A percentile compares a stretch with the other conserved stretches of the same genome.
These are phyloP conservation scores for Alligator mississippiensis DNA, from an alignment of 2,113 vertebrate species.

Conservation along the genomic window DNA sequence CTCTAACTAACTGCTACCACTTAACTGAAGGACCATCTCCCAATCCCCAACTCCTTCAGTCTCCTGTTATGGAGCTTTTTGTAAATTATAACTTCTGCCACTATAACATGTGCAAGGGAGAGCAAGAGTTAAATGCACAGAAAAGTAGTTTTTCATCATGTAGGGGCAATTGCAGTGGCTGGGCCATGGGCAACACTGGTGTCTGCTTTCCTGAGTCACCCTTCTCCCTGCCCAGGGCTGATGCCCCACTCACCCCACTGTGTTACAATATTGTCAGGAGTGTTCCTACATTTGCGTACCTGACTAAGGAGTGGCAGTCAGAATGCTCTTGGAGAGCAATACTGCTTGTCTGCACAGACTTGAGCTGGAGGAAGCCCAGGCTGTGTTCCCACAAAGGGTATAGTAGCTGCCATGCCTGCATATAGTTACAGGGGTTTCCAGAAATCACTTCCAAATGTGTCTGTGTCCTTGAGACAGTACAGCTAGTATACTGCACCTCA, in stretches of 20 bases:
- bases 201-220: not conserved
- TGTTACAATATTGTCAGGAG: not conserved
- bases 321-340: not conserved
- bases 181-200: too few species aligned
- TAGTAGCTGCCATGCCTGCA: not conserved
- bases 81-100: too few species aligned
- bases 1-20: not conserved
- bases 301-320: fast-evolving
- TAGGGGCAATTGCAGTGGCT: too few species aligned
- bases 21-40: fast-evolving
- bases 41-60: not conserved
- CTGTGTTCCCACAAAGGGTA: not conserved
- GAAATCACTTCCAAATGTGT: not conserved
- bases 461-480: not conserved
- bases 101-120: too few species aligned
- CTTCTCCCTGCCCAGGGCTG: fast-evolving
- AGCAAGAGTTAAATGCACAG: too few species aligned
- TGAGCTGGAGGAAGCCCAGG: not conserved
- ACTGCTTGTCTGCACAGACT: not conserved
- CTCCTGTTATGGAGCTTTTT: not conserved
- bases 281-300: fast-evolving
- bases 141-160: too few species aligned
- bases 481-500: not conserved
- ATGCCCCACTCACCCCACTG: not conserved
- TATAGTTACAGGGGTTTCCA: not conserved